phyloP scores from a whole-genome alignment of 2,113 vertebrate genomes.

The Macquaria australasica region DNA sequence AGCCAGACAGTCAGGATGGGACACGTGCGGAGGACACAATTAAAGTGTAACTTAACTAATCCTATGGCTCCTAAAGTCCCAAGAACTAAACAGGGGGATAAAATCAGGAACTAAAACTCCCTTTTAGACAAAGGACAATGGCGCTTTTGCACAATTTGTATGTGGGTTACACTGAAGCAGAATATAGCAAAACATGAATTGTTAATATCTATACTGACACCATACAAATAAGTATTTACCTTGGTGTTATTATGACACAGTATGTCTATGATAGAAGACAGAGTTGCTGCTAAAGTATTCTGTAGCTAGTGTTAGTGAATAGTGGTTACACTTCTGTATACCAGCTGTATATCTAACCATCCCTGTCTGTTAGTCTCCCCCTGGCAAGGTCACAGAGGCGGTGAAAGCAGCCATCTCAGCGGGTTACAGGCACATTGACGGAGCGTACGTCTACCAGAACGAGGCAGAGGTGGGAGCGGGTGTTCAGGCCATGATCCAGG shows the following conservation, averaged over 20 bases:
- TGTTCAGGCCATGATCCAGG: slow-evolving; percentile 73
- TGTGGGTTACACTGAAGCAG: not conserved
- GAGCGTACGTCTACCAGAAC: slow-evolving; percentile 82
- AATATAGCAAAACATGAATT: not conserved
- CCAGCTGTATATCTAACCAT: not conserved
- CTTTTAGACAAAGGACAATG: not conserved
- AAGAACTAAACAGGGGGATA: not conserved
- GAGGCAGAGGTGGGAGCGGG: slow-evolving; percentile 85
- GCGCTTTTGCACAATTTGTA: not conserved
- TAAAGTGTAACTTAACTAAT: not conserved
- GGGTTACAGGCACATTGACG: slow-evolving; percentile 86
- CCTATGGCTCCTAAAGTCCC: no score
- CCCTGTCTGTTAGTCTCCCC: slow-evolving; percentile 71
- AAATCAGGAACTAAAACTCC: not conserved
- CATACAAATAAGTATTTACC: not conserved
- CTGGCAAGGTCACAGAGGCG: slow-evolving; percentile 79
- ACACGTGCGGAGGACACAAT: not conserved
- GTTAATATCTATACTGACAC: not conserved
- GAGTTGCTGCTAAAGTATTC: not conserved
- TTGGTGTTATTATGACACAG: not conserved
- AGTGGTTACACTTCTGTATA: not conserved
- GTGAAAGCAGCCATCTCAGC: slow-evolving; percentile 84
- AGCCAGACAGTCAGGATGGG: not conserved
- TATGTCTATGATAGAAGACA: not conserved
- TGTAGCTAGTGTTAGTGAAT: not conserved